Evolutionary conservation across 2,113 vertebrate species (phyloP), one percentile per base, ranked within the genome.

Genomic region (Castor canadensis): DNA sequence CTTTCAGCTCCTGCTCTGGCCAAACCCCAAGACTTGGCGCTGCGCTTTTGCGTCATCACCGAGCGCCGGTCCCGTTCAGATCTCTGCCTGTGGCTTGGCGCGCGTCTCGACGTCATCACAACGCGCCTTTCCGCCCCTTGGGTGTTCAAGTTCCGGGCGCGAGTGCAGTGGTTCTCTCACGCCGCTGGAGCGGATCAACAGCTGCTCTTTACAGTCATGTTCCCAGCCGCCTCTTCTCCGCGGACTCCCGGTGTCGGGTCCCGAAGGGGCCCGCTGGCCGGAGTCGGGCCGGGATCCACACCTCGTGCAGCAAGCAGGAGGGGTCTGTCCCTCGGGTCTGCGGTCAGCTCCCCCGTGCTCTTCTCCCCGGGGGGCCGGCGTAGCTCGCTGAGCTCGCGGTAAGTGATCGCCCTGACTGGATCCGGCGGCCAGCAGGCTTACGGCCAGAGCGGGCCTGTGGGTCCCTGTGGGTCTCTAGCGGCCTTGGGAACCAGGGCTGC

Each of bases 381-480:
- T n/a, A 98, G 94, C 56, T 97, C 98, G 12, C 88, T 98, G 1
- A 98, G 98, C 10, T 97, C 98, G 0, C 98, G 98, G 98, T 98
- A 88, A 98, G 98, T 97, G 7, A 35, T 52, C 26, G 8, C 43
- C 16, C 58, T 1, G 9, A 13, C 26, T 30, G 40, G 24, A 7
- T 76, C 30, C 3, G 1, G 49, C 16, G 52, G 47, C 13, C 9
- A 9, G 22, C 28, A 12, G 91, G 26, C 28, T 80, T 60, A 4
- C 4, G n/a, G 76, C 60, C 32, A 47, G 15, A 0, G 81, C 30
- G 35, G 38, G 43, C 52, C 40, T 0, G 5, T 5, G 62, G 3
- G 12, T 2, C 19, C 52, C 3, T 26, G 16, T 52, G 47, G 11
- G 56, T 60, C 26, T 35, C 40, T 11, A 2, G 75, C 43, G 45